Conservation (phyloP, 2,797 vertebrate genomes). For the Cyclura pinguis region DNA sequence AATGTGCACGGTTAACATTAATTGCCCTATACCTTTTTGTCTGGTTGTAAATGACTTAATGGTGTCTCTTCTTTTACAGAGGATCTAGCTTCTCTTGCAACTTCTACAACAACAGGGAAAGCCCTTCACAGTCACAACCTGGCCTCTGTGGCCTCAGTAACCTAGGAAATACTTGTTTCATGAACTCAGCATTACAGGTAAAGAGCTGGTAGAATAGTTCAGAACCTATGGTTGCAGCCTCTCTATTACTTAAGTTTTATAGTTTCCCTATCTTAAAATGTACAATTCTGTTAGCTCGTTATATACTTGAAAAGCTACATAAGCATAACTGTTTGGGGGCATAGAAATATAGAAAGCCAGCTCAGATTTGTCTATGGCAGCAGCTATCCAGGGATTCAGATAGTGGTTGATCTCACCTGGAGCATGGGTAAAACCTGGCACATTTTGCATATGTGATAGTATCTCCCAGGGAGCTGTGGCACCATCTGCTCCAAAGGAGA, state of each 20-base stretch:
- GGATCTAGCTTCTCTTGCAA: slow-evolving; percentile 90
- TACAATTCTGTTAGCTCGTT: background rate
- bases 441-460: background rate
- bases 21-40: background rate
- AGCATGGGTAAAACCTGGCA: background rate
- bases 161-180: slow-evolving; percentile 98
- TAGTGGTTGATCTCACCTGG: background rate
- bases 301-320: background rate
- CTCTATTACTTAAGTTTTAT: background rate
- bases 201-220: background rate
- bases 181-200: slow-evolving; percentile 99
- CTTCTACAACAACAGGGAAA: slow-evolving; percentile 92
- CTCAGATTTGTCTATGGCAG: background rate
- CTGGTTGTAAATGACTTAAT: background rate
- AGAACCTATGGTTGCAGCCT: background rate
- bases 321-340: background rate
- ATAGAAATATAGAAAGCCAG: background rate
- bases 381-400: background rate
- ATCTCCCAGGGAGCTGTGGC: background rate
- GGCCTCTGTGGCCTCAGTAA: slow-evolving; percentile 98
- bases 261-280: background rate
- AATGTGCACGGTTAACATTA: background rate
- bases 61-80: slow-evolving; percentile 79
- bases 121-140: slow-evolving; percentile 86
- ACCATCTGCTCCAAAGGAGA: background rate